Evolutionary conservation across 1,140 invertebrate genomes (phyloP).

Genomic region (Scaptomyza pallida): DNA sequence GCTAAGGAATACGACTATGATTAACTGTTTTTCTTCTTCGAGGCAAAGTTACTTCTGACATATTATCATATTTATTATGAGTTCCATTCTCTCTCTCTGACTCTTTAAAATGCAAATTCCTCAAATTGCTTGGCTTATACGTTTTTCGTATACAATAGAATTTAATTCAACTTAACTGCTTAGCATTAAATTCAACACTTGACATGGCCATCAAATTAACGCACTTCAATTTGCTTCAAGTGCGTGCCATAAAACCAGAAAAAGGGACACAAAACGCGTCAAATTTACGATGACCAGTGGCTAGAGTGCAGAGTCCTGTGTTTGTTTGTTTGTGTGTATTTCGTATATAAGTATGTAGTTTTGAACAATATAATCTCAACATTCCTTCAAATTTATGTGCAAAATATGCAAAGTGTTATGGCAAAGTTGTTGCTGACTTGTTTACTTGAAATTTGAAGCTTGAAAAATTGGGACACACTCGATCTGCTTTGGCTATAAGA

Average conservation of each 20-base stretch:
- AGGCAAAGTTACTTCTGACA: conserved; percentile 61
- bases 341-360: conserved; percentile 38
- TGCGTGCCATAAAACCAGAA: conserved; percentile 47
- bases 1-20: conserved; percentile 48
- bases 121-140: conserved; percentile 26
- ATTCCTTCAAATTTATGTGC: conserved; percentile 70
- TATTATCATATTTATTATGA: conserved; percentile 63
- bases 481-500: neutral
- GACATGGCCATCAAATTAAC: conserved; percentile 60
- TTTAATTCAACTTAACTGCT: conserved; percentile 63
- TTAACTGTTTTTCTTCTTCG: conserved; percentile 70
- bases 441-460: neutral
- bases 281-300: conserved; percentile 60
- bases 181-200: conserved; percentile 67
- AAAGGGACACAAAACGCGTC: conserved; percentile 41
- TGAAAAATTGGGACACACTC: neutral
- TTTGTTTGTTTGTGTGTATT: neutral
- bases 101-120: conserved; percentile 71
- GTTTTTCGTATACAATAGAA: conserved; percentile 39
- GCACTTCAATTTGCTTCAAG: conserved; percentile 64
- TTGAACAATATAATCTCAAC: conserved; percentile 69
- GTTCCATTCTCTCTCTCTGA: neutral
- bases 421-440: neutral
- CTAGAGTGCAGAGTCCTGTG: neutral
- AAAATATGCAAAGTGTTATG: conserved; percentile 59